These are phyloP conservation scores for Sitta carolinensis DNA, from an alignment of 2,797 vertebrate genomes.

Conservation along the genomic window DNA sequence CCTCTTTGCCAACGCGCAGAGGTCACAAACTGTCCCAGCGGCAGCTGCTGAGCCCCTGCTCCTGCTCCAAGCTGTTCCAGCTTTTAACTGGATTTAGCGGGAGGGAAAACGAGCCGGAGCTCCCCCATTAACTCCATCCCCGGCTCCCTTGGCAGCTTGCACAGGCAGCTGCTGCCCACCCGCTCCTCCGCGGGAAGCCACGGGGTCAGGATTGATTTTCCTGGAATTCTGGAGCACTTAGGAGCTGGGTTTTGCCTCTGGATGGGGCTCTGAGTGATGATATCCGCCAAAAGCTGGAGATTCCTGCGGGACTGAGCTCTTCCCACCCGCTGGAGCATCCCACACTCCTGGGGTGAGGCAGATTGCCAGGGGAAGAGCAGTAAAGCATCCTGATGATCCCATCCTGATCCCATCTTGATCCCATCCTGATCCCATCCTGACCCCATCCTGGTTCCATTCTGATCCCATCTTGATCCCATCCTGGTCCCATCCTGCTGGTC, in stretches of 20 bases:
- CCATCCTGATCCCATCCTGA: neutral
- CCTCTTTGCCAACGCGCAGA: slow-evolving; percentile 27
- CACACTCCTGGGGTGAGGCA: neutral
- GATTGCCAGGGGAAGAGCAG: neutral
- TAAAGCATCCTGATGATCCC: neutral
- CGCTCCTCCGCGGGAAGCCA: neutral
- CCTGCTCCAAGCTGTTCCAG: slow-evolving; percentile 59
- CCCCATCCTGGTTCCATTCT: neutral
- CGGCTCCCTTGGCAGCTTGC: slow-evolving; percentile 43
- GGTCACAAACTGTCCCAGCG: slow-evolving; percentile 49
- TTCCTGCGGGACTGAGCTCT: neutral
- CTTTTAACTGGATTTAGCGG: slow-evolving; percentile 57
- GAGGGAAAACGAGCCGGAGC: slow-evolving; percentile 50
- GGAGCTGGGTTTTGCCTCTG: neutral
- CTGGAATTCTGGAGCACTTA: neutral
- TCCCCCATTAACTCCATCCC: slow-evolving; percentile 40
- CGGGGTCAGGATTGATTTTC: neutral
- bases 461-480: too few species aligned
- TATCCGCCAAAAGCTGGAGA: neutral
- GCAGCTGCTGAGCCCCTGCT: slow-evolving; percentile 55
- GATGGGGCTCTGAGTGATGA: neutral
- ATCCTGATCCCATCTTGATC: neutral
- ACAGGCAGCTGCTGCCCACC: slow-evolving; percentile 55
- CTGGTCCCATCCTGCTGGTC: too few species aligned
- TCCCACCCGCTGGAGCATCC: neutral